These are phyloP conservation scores for Megathymus violae DNA, from an alignment of 1,140 invertebrate species.

Conservation along the genomic window DNA sequence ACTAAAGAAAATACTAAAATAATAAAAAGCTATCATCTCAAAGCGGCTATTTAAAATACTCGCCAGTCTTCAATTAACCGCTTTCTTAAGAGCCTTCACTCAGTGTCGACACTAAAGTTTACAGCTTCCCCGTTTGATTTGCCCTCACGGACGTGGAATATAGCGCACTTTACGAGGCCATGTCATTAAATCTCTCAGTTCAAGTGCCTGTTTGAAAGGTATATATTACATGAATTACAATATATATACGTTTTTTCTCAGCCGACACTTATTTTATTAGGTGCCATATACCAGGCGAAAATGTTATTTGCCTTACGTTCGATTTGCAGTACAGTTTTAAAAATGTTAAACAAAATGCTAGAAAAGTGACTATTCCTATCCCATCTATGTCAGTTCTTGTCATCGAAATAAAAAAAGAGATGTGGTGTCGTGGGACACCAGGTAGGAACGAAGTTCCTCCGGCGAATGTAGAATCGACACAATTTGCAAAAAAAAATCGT, in stretches of 20 bases:
- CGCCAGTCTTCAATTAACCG: conserved; percentile 9
- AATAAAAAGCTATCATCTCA: neutral
- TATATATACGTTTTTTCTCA: neutral
- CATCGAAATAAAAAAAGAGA: too few relatives aligned
- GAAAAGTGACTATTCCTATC: too few relatives aligned
- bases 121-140: conserved; percentile 13
- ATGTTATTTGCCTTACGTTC: too few relatives aligned
- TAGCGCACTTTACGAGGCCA: conserved; percentile 6
- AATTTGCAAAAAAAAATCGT: too few relatives aligned
- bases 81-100: conserved; percentile 14
- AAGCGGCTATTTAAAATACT: neutral
- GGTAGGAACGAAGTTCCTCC: too few relatives aligned
- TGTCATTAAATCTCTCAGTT: conserved; percentile 7
- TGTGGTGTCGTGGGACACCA: too few relatives aligned
- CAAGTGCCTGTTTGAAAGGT: neutral
- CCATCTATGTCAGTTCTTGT: too few relatives aligned
- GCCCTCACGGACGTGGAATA: conserved; percentile 1
- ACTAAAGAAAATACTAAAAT: neutral
- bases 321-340: too few relatives aligned
- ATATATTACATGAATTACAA: neutral
- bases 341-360: too few relatives aligned
- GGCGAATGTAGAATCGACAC: too few relatives aligned
- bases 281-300: too few relatives aligned
- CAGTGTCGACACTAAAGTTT: conserved; percentile 4
- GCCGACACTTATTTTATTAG: too few relatives aligned